Base-by-base conservation (phyloP, 2,888 invertebrate genomes). In the Pogonocherus hispidulus region DNA sequence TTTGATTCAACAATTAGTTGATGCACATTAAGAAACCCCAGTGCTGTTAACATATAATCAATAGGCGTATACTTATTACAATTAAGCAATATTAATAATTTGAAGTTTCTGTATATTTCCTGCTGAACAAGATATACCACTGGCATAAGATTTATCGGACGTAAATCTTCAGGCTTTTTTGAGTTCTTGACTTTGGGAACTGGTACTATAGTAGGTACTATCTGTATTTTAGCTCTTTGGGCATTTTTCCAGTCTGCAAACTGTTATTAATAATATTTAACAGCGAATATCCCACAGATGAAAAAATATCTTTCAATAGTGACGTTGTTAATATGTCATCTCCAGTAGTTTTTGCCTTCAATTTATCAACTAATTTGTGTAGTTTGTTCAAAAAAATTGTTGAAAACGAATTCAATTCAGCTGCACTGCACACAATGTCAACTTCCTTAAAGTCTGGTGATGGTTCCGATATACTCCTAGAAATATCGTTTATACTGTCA, bases 251-350 rank as follows among this genome's bases (percentile, higher is more conserved):
- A 27, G 49, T 49, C 22, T 49, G 49, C 6, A 49, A 6, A 18
- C 49, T 20, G 19, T 11, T 49, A 18, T 49, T 49, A 22, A 49
- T n/a, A 20, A 49, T 19, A 49, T 49, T 49, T 27, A 27, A 27
- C 8, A 27, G 8, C 8, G 27, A 8, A 27, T 27, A 27, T 5
- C 27, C 27, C 3, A 49, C 19, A 49, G 16, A 9, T 18, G 49
- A 16, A 49, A 49, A 49, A n/a, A 49, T 16, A 49, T 18, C 19
- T 49, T 49, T 18, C 18, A 49, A 14, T n/a, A 49, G 22, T 22
- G 49, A 49, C 19, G 22, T 22, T 49, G 49, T 49, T 19, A 49
- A 22, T 49, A 49, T 6, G 19, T 49, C 49, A 49, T 49, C 49
- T 2, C 49, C 49, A 18, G 49, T 49, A 49, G 49, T 6, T 18